Evolutionary conservation across 2,113 vertebrate species (phyloP).

Genomic region (Aphelocoma coerulescens): DNA sequence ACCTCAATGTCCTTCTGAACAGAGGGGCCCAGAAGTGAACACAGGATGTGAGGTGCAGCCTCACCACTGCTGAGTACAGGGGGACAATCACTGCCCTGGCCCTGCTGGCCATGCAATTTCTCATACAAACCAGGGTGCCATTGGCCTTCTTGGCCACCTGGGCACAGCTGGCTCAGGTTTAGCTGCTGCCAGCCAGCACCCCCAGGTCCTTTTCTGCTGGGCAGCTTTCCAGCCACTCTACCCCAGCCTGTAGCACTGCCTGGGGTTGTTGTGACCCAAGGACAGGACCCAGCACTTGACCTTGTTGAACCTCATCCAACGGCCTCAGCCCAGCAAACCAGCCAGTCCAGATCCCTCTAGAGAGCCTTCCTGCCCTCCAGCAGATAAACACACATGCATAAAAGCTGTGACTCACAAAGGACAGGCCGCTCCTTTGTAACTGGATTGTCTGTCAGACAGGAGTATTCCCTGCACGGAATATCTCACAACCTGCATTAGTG

Average conservation of each 20-base stretch:
- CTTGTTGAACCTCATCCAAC: neutral
- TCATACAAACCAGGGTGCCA: neutral
- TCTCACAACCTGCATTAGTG: neutral
- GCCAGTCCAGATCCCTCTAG: neutral
- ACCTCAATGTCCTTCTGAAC: rapidly evolving
- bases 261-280: neutral
- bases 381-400: neutral
- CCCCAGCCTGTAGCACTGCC: neutral
- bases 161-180: neutral
- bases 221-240: neutral
- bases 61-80: rapidly evolving
- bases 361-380: neutral
- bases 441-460: neutral
- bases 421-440: neutral
- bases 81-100: rapidly evolving
- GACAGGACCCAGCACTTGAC: neutral
- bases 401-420: neutral
- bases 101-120: neutral
- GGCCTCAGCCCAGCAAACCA: neutral
- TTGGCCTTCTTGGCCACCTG: neutral
- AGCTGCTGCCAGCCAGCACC: neutral
- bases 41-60: too few relatives aligned
- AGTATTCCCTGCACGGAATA: neutral
- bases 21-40: neutral
- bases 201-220: neutral